Base-by-base conservation (phyloP, 2,888 invertebrate genomes). In the Metalampra italica region DNA sequence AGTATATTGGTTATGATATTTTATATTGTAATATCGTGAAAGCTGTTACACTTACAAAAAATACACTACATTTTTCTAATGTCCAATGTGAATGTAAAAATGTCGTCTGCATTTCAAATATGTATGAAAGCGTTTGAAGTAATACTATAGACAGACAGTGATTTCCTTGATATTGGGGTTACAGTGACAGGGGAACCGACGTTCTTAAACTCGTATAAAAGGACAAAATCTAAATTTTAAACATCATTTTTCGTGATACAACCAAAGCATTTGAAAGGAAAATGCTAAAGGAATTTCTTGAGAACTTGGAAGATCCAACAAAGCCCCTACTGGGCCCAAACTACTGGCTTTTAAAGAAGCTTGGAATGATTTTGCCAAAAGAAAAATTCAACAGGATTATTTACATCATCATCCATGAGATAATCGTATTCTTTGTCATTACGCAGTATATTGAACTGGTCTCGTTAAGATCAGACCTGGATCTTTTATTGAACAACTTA, bases 401-500 rank as follows among this genome's bases (percentile, higher is more conserved):
- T 0, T 75, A 66, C 34, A 64, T 83, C 1, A 46, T 75, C 7
- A 12, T 82, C 7, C 80, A 83, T 44, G 70, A 68, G 39, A 59
- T 71, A 29, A 78, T 68, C 0, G 57, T 72, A 1, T 44, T 74
- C 32, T 87, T 86, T 48, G 82, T 87, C 1, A 0, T 78, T 1
- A 71, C 82, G 0, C 79, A 87, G 50, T 84, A 72, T 45, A 64
- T 80, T 48, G 87, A 86, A 50, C 59, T 84, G 3, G 83, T 77
- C 43, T 66, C 75, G 0, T 74, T 82, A 47, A 69, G 73, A 58
- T 76, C 80, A 0, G 62, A 87, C 50, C 56, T 84, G 41, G 76
- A 78, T 59, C 67, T 71, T 0, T 77, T 83, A 0, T 45, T 84
- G n/a, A 79, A 77, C 0, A 85, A 86, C 52, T 55, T 86, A 32